Base-by-base conservation (phyloP, 2,797 vertebrate genomes). In the Tenualosa thibaudeaui region DNA sequence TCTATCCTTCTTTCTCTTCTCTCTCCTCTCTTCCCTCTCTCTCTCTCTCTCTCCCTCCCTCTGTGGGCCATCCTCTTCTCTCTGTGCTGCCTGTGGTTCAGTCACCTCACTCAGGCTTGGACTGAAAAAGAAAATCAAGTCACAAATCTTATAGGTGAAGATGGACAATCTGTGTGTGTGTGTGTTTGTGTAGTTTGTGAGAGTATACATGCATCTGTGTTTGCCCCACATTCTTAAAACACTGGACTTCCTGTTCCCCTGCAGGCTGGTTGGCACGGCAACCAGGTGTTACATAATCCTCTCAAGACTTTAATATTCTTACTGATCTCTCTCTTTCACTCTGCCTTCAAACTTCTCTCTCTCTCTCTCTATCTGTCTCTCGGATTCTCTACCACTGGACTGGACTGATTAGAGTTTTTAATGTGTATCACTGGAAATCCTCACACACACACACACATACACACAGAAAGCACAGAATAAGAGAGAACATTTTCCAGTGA, bases 191-290 rank as follows among this genome's bases (percentile, higher is more conserved):
- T 71, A n/a, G 65, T 71, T 31, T 71, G 65, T 71, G 62, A 65
- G 24, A 9, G 10, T 65, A 24, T 65, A 24, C n/a, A 65, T 65
- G 62, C 62, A 31, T 15, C 10, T 40, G 65, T 68, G 65, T 71
- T 40, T 71, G 82, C 58, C 86, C 87, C 68, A 85, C 50, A 88
- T 88, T 87, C 84, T 90, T 83, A 86, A 92, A 92, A 90, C 83
- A 86, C 87, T 88, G 82, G 43, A 83, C 86, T 87, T 91, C 90
- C 90, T 90, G 88, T 88, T 87, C 84, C 82, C 54, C 68, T 83
- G 46, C 82, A 85, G 8, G 46, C 49, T 71, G 60, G 56, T 82
- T 84, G 82, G 86, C 85, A 86, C 84, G 84, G 83, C 78, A 84
- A 84, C 65, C 86, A 84, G 58, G 31, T 5, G 56, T 88, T 86